Evolutionary conservation across 2,888 invertebrate species (phyloP), one percentile per base, ranked within the genome.

Genomic region (Brachyptera risi): DNA sequence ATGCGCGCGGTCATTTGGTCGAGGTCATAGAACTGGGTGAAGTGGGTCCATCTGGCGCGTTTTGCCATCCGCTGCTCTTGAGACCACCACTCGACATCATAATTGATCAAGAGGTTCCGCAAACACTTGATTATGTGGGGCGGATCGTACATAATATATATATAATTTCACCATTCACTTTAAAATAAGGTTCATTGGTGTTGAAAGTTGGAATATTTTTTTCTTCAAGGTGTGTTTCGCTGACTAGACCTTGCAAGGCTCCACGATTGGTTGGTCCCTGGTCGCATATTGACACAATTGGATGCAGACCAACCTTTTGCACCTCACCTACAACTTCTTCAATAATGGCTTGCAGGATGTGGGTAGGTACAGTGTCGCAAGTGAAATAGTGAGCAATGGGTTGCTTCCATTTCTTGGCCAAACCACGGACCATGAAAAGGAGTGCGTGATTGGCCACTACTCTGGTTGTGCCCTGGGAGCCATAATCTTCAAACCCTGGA

Each of bases 401-500:
- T n/a, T n/a, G n/a, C n/a, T n/a, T n/a, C n/a, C n/a, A n/a, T n/a
- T n/a, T n/a, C 21, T 40, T 17, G n/a, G 24, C 13, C 1, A 58
- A 15, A 1, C 58, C 58, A n/a, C 23, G 47, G 2, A 42, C 47
- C 58, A 58, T 58, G 9, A 58, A 26, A 13, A 58, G 26, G 11
- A 58, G 11, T 26, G 44, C 47, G 21, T 47, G 47, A 13, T 27
- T 58, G 17, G 58, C 58, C 1, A 58, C 26, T 3, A 44, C 26
- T 42, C 31, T 17, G 2, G 58, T 31, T 5, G 24, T n/a, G 15
- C 58, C 58, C 7, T n/a, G 44, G 9, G 9, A 11, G 27, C 58
- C 58, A 23, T 24, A 47, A 21, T 58, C 17, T 21, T 59, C 59
- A 59, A 51, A 59, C 7, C 59, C 50, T 24, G 19, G 7, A 31